Percentiles rank a stretch among this genome's conserved stretches.
Conservation (phyloP, 2,888 invertebrate genomes). For the Chrysolina haemoptera region DNA sequence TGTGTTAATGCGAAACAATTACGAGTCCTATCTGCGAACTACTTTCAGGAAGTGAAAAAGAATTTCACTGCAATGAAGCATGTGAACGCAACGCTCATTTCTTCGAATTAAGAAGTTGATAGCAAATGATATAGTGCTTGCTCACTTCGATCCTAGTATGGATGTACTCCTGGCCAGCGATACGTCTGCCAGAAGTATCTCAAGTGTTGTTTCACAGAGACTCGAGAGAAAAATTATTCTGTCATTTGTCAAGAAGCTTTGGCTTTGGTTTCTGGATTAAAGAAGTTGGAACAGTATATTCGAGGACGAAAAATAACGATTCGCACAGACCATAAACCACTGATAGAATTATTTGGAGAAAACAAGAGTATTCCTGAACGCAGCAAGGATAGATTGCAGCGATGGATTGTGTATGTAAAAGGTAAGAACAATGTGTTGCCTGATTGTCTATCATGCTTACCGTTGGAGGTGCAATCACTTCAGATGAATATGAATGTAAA, state of each 20-base stretch:
- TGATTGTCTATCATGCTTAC: conserved; percentile 22
- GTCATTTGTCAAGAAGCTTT: background rate
- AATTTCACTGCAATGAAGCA: background rate
- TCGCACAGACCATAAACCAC: background rate
- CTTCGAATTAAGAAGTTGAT: background rate
- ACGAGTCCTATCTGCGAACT: background rate
- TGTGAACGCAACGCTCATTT: background rate
- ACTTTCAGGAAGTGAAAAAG: background rate
- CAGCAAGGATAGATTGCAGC: conserved; percentile 56
- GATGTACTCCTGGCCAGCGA: background rate
- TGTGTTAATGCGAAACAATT: background rate
- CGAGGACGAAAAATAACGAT: background rate
- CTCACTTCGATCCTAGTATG: background rate
- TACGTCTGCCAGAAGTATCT: background rate
- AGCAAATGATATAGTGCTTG: background rate
- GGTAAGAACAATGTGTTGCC: conserved; percentile 26
- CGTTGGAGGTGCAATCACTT: background rate
- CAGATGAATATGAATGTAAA: conserved; percentile 16
- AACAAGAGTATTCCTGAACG: background rate
- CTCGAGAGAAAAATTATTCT: background rate
- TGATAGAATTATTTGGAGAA: background rate
- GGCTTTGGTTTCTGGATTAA: background rate
- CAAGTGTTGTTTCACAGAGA: background rate
- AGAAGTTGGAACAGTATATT: no score
- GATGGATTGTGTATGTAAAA: conserved; percentile 50